Conservation (phyloP, 2,888 invertebrate species). For the Orthosia cruda region DNA sequence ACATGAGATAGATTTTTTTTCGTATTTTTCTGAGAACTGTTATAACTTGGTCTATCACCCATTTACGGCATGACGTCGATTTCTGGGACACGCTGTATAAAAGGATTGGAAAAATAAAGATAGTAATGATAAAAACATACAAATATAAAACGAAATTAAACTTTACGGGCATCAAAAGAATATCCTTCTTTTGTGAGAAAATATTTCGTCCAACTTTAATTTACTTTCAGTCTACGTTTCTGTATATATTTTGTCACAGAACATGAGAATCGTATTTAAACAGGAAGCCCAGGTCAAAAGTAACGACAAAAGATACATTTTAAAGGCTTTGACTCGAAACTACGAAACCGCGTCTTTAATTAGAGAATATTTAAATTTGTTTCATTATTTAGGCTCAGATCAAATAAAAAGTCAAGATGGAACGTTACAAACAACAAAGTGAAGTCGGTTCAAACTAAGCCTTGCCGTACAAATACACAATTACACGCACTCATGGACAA, state of each 20-base stretch:
- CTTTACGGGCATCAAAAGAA: conserved; percentile 61
- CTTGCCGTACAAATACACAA: too few species aligned
- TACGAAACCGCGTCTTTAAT: conserved; percentile 4
- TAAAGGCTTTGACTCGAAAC: neutral
- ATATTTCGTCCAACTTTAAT: conserved; percentile 76
- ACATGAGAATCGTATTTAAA: conserved; percentile 17
- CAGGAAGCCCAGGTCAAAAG: conserved; percentile 15
- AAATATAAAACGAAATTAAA: conserved; percentile 65
- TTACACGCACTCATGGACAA: too few species aligned
- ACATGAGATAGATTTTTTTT: too few species aligned
- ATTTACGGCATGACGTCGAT: too few species aligned
- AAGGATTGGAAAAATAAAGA: conserved; percentile 45
- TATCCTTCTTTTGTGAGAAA: conserved; percentile 62
- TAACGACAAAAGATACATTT: neutral
- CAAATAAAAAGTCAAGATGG: too few species aligned
- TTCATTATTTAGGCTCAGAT: too few species aligned
- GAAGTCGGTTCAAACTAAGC: too few species aligned
- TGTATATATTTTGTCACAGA: conserved; percentile 65
- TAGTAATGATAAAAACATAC: conserved; percentile 30
- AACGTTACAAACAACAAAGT: too few species aligned
- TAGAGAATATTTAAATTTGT: neutral
- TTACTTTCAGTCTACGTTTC: conserved; percentile 68
- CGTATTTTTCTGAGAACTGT: too few species aligned
- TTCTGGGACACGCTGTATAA: too few species aligned
- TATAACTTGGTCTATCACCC: too few species aligned